Evolutionary conservation across 2,113 vertebrate species (phyloP), one percentile per base, ranked within the genome.

Genomic region (Hemiscyllium ocellatum): DNA sequence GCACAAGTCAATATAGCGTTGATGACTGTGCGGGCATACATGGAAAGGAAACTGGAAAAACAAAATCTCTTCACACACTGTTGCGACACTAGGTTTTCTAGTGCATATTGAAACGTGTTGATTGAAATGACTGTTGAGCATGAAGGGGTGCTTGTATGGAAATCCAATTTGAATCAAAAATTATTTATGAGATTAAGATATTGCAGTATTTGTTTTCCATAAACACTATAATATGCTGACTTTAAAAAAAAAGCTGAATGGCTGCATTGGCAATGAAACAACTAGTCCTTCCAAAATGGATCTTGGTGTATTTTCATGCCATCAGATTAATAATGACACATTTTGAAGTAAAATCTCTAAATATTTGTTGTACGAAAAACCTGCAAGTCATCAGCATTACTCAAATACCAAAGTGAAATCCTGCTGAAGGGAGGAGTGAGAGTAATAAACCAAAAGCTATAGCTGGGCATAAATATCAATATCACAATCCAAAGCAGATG

Each of bases 401-500:
- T 50, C 42, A 95, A 94, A 76, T 76, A 95, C 68, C 94, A 95
- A 76, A 76, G 94, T 95, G 94, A 95, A 76, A 95, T 95, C 69
- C 69, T 95, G 69, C 42, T 95, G 52, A 47, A 17, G 69, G 33
- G 69, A 95, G 22, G 12, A 20, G 33, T 52, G 26, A 29, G 6
- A 70, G 47, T 29, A 42, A 26, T 94, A 94, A 94, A 94, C 56
- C 66, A 69, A 66, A 69, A 94, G 65, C 91, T 42, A 47, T 89
- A 89, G 78, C 3, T 83, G 50, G 26, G n/a, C 15, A 61, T 91
- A 61, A n/a, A 29, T 29, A 61, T 29, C 72, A 89, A 33, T 0
- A 91, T 52, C 69, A 95, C 50, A 13, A 76, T 52, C 47, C 22
- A 95, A 95, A 95, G 47, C 26, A 95, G 47, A 19, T 72, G 47